Evolutionary conservation across 1,140 invertebrate genomes (phyloP).

Genomic region (Elysia chlorotica): DNA sequence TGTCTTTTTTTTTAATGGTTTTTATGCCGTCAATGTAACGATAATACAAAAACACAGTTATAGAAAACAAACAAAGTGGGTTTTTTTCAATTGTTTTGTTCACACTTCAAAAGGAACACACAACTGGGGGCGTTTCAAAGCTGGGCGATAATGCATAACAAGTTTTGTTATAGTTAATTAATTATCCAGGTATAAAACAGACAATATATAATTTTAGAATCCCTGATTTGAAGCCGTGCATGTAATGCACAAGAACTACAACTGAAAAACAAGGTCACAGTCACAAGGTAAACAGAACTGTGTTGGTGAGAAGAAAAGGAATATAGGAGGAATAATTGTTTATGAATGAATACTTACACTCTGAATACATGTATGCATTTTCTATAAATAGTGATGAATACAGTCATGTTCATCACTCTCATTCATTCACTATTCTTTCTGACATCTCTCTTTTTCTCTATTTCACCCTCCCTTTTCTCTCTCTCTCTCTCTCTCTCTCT

Average conservation of each 20-base stretch:
- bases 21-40: background rate
- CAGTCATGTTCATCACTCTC: background rate
- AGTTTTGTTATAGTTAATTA: background rate
- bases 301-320: background rate
- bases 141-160: conserved; percentile 9
- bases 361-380: background rate
- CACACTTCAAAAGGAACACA: conserved; percentile 18
- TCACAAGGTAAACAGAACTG: background rate
- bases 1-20: background rate
- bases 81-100: background rate
- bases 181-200: conserved; percentile 10
- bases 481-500: too few relatives aligned
- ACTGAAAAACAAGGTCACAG: background rate
- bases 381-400: background rate
- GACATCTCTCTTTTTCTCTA: too few relatives aligned
- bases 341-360: background rate
- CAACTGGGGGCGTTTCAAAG: conserved; percentile 6
- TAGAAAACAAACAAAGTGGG: background rate
- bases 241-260: background rate
- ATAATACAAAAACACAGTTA: background rate
- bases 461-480: too few relatives aligned
- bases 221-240: conserved; percentile 6
- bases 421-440: too few relatives aligned
- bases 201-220: conserved; percentile 1
- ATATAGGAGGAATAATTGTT: background rate